Base-by-base conservation (phyloP, 2,113 vertebrate species). In the Propithecus coquereli region DNA sequence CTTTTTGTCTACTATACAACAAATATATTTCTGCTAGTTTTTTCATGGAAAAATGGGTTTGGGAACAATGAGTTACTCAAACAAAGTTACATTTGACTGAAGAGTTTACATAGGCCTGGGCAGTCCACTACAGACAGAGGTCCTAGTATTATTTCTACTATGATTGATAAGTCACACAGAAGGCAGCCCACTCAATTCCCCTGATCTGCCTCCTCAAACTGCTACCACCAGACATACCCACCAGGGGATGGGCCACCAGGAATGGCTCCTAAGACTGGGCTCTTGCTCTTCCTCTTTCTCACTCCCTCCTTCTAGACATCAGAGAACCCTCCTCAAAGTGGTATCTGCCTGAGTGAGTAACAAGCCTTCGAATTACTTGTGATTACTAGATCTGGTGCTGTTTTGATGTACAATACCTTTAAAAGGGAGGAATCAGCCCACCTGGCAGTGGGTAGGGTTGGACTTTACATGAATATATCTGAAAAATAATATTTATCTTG, bases 401-500 rank as follows among this genome's bases (percentile, higher is more conserved):
- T n/a, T 47, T 34, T 79, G 18, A 73, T 71, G 45, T 32, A 17
- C 25, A 45, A 25, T 66, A 30, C 3, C 18, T 79, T 87, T 80
- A 47, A 95, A 84, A 63, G 30, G 82, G 47, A 59, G 34, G 1
- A 2, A 71, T 32, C 40, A 20, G 0, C 20, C 59, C 6, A 50
- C 2, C 2, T 18, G 23, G 23, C 16, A 66, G 1, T 61, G 8
- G 2, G 16, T 5, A 59, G 25, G 23, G 4, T 30, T n/a, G 1
- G 3, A 68, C 16, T 4, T 90, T 86, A 73, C 18, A 20, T 66
- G 77, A 96, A 81, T 3, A 40, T 0, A 3, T 50, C 70, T 23
- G 59, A 73, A 90, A 95, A 94, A 91, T 45, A 86, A 66, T 90
- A 91, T 30, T 82, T 73, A 25, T 63, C 30, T 32, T 81, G n/a